Evolutionary conservation across 2,888 invertebrate species (phyloP).

Genomic region (Tuberolachnus salignus): DNA sequence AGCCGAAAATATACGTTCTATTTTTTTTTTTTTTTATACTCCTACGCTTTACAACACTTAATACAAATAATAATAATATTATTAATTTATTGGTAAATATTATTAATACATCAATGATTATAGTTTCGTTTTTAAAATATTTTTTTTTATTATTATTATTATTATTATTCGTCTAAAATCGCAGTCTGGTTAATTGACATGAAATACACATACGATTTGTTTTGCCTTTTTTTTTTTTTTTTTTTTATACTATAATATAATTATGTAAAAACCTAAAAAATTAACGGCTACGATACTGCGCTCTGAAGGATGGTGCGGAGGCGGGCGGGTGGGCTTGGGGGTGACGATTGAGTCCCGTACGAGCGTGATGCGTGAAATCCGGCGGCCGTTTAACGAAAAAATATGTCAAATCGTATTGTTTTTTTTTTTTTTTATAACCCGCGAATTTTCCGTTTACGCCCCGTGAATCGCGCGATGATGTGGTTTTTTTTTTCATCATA

Average conservation of each 20-base stretch:
- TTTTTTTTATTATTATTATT: constrained; percentile 24
- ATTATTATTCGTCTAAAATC: constrained; percentile 52
- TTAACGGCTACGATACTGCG: constrained; percentile 39
- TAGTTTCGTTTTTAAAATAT: constrained; percentile 4
- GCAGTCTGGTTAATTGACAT: constrained; percentile 56
- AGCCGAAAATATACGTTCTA: constrained; percentile 32
- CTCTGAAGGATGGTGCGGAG: neutral
- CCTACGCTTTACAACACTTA: neutral
- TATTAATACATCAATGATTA: constrained; percentile 3
- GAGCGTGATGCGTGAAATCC: too few species aligned
- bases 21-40: neutral
- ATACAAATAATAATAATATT: constrained; percentile 25
- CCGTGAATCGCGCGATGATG: too few species aligned
- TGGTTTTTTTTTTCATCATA: too few species aligned
- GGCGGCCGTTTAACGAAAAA: too few species aligned
- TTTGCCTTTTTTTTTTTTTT: too few species aligned
- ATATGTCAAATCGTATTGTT: too few species aligned
- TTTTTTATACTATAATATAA: too few species aligned
- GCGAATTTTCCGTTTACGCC: too few species aligned
- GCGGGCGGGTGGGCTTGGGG: too few species aligned
- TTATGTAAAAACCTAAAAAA: neutral
- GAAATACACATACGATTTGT: constrained; percentile 55
- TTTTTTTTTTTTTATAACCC: too few species aligned
- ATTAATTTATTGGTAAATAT: neutral
- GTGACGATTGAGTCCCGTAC: too few species aligned